Evolutionary conservation across 2,797 vertebrate genomes (phyloP).

Genomic region (Periophthalmus magnuspinnatus): DNA sequence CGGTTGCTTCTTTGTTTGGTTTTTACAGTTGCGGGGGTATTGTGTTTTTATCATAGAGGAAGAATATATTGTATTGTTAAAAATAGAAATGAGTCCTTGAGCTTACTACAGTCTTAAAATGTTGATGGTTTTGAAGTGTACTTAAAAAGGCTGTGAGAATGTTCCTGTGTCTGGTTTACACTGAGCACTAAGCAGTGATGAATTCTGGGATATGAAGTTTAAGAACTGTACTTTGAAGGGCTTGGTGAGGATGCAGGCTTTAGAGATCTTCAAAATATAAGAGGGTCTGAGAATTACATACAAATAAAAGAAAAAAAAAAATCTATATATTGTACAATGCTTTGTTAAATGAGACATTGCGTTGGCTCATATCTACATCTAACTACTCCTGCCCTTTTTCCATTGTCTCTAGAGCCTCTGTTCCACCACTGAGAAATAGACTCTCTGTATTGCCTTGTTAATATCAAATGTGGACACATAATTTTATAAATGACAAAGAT

Average conservation of each 20-base stretch:
- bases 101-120: conserved; percentile 49
- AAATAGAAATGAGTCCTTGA: conserved; percentile 69
- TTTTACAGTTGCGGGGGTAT: conserved; percentile 77
- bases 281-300: conserved; percentile 13
- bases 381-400: conserved; percentile 9
- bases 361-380: conserved; percentile 21
- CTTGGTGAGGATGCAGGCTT: conserved; percentile 70
- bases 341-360: too few species aligned
- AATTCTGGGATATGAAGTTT: conserved; percentile 74
- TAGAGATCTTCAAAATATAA: conserved; percentile 49
- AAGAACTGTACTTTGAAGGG: conserved; percentile 69
- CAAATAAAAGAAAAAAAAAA: not conserved
- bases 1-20: conserved; percentile 72
- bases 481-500: conserved; percentile 82
- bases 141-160: conserved; percentile 62
- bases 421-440: conserved; percentile 71
- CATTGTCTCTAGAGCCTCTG: conserved; percentile 69
- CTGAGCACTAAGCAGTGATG: conserved; percentile 67
- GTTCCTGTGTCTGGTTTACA: conserved; percentile 74
- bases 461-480: conserved; percentile 83
- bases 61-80: conserved; percentile 57
- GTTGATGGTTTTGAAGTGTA: conserved; percentile 54
- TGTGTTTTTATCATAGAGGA: conserved; percentile 73
- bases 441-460: conserved; percentile 83
- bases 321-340: too few species aligned